Conservation (phyloP, 2,888 invertebrate genomes). For the Drosophila koepferae region DNA sequence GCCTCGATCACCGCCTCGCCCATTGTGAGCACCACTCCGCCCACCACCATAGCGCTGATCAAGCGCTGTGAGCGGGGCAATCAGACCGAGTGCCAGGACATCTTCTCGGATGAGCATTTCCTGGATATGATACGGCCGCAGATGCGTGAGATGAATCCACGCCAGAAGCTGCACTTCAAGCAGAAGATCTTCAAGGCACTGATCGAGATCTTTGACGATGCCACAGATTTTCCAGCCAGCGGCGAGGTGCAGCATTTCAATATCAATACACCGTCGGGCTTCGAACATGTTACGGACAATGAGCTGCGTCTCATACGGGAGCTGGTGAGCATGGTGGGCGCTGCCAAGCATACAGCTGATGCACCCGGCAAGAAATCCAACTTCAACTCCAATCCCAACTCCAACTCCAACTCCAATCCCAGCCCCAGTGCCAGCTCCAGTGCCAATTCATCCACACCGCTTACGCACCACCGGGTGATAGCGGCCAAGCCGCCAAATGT, state of each 20-base stretch:
- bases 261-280: conserved; percentile 61
- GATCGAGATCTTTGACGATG: conserved; percentile 81
- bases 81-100: conserved; percentile 35
- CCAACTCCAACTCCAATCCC: too few species aligned
- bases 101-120: conserved; percentile 70
- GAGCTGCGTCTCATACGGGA: conserved; percentile 76
- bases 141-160: conserved; percentile 77
- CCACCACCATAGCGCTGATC: not conserved
- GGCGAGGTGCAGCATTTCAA: conserved; percentile 63
- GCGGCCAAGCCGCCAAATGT: not conserved
- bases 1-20: conserved; percentile 38
- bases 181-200: conserved; percentile 72
- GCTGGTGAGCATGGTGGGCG: conserved; percentile 71
- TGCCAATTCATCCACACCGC: not conserved
- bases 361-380: not conserved
- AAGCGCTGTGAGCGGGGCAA: conserved; percentile 44
- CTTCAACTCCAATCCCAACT: too few species aligned
- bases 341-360: conserved; percentile 61
- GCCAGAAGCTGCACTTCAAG: conserved; percentile 82
- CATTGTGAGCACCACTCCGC: conserved; percentile 6
- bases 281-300: conserved; percentile 48
- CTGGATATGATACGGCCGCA: conserved; percentile 71
- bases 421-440: too few species aligned
- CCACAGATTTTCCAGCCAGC: conserved; percentile 65
- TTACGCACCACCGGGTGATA: not conserved